These are phyloP conservation scores for Mesaphorura yosii DNA, from an alignment of 1,140 invertebrate genomes.

Conservation along the genomic window DNA sequence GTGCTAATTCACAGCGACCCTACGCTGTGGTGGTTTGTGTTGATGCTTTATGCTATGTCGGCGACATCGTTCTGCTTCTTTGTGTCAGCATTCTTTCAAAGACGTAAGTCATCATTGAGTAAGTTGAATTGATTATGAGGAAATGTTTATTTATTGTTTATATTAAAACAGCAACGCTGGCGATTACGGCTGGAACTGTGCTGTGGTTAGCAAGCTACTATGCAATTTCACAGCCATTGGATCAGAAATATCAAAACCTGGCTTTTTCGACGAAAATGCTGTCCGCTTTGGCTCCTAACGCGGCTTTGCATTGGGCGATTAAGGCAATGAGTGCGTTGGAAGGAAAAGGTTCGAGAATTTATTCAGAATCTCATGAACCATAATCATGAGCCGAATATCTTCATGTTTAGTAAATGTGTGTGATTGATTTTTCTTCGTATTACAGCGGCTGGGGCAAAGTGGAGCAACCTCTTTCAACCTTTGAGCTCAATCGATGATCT, in stretches of 20 bases:
- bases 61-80: constrained; percentile 20
- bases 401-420: background rate
- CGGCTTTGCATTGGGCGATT: constrained; percentile 17
- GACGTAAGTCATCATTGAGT: background rate
- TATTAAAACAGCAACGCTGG: constrained; percentile 19
- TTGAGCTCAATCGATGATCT: constrained; percentile 42
- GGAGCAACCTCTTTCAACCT: constrained; percentile 39
- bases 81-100: constrained; percentile 17
- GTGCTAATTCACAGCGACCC: constrained; percentile 22
- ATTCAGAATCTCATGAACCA: background rate
- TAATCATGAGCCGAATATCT: background rate
- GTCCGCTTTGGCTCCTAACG: constrained; percentile 16
- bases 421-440: background rate
- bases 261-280: constrained; percentile 4
- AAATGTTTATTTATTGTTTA: background rate
- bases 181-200: constrained; percentile 14
- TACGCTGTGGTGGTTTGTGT: constrained; percentile 26
- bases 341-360: constrained; percentile 21
- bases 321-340: constrained; percentile 23
- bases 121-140: background rate
- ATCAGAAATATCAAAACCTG: constrained; percentile 3
- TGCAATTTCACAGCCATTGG: background rate
- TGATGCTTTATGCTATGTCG: constrained; percentile 15
- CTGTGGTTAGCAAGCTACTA: constrained; percentile 15
- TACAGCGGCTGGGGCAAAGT: constrained; percentile 43